Evolutionary conservation across 1,140 invertebrate species (phyloP).

Genomic region (Leptopilina boulardi): DNA sequence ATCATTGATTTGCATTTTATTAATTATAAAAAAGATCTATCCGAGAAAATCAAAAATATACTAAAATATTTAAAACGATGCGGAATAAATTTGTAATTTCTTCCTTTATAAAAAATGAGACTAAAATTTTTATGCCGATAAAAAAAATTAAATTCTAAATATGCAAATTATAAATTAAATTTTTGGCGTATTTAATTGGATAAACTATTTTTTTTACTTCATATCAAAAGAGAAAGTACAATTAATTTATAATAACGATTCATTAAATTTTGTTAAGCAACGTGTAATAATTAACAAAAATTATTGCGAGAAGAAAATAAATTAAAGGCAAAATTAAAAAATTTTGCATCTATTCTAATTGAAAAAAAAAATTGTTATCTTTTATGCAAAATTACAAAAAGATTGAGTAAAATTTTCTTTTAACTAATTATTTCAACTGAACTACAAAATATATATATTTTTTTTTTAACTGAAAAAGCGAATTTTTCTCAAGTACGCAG

Average conservation of each 20-base stretch:
- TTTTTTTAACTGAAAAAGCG: not conserved
- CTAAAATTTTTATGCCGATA: not conserved
- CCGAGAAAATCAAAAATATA: too few relatives aligned
- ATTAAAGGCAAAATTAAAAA: too few relatives aligned
- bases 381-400: not conserved
- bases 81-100: not conserved
- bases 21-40: too few relatives aligned
- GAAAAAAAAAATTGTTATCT: too few relatives aligned
- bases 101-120: not conserved
- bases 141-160: not conserved
- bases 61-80: too few relatives aligned
- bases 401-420: not conserved
- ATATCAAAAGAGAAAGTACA: too few relatives aligned
- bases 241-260: too few relatives aligned
- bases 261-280: too few relatives aligned
- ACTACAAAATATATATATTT: too few relatives aligned
- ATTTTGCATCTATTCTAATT: too few relatives aligned
- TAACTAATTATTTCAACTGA: not conserved
- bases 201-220: not conserved
- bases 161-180: not conserved
- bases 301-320: too few relatives aligned
- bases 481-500: conserved; percentile 21
- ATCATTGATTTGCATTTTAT: not conserved
- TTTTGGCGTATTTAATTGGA: not conserved
- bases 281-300: too few relatives aligned